Conservation (phyloP, 1,140 invertebrate species). For the Drosophila malerkotliana region DNA sequence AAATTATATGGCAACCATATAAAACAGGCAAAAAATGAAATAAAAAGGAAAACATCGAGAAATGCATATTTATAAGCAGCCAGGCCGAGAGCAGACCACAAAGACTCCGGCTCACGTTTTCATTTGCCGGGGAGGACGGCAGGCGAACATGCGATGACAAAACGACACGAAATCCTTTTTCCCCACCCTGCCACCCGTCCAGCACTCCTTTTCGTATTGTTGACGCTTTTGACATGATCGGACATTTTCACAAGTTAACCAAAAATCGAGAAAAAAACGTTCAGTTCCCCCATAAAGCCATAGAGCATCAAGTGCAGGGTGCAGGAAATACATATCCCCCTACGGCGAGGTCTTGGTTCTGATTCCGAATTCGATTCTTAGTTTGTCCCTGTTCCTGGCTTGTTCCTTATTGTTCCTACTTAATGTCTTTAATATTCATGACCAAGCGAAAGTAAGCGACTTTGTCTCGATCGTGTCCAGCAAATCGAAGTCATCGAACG, state of each 20-base stretch:
- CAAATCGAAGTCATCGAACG: conserved; percentile 67
- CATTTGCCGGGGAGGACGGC: conserved; percentile 61
- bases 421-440: conserved; percentile 83
- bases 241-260: conserved; percentile 67
- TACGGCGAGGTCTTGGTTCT: conserved; percentile 3
- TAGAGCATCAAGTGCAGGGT: conserved; percentile 68
- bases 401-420: conserved; percentile 77
- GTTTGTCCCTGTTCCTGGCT: conserved; percentile 20
- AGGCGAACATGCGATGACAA: conserved; percentile 75
- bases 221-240: conserved; percentile 73
- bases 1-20: conserved; percentile 68
- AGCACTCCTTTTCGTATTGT: conserved; percentile 33
- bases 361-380: conserved; percentile 21
- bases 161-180: conserved; percentile 78
- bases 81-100: conserved; percentile 15
- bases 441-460: conserved; percentile 82
- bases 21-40: background rate
- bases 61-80: conserved; percentile 78
- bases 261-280: conserved; percentile 7
- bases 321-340: conserved; percentile 26
- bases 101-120: conserved; percentile 70
- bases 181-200: background rate
- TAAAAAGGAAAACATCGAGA: conserved; percentile 56
- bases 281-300: conserved; percentile 52
- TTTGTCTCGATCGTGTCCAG: conserved; percentile 80